These are phyloP conservation scores for Heliconius erato DNA, from an alignment of 2,888 invertebrate species.

Conservation along the genomic window DNA sequence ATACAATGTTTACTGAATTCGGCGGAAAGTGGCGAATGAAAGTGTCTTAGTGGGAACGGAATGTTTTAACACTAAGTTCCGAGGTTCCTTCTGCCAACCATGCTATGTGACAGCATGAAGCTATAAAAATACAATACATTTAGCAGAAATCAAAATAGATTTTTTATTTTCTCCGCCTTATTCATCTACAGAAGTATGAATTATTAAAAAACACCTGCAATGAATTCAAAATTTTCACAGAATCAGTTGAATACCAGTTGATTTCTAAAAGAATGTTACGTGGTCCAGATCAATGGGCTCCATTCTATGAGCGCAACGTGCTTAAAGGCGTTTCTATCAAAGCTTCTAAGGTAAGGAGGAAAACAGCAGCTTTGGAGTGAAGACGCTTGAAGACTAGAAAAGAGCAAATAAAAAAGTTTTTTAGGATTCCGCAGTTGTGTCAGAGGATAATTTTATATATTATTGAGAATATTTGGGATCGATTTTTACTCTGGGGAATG, in stretches of 20 bases:
- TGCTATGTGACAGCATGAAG: no score
- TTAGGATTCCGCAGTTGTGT: constrained; percentile 33
- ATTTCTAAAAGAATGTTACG: constrained; percentile 38
- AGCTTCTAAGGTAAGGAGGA: constrained; percentile 41
- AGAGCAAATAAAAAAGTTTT: constrained; percentile 44
- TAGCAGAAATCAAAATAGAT: no score
- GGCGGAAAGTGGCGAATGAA: no score
- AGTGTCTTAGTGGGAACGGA: no score
- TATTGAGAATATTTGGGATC: no score
- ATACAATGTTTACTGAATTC: no score
- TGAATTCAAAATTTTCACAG: constrained; percentile 1
- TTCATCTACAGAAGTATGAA: not conserved
- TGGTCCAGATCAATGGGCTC: constrained; percentile 41
- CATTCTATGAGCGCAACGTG: constrained; percentile 42
- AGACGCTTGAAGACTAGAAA: constrained; percentile 42
- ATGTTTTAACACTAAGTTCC: no score
- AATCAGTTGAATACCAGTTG: constrained; percentile 9
- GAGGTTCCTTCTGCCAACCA: no score
- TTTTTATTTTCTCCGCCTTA: not conserved
- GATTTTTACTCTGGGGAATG: no score
- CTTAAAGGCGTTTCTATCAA: constrained; percentile 47
- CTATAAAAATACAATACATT: no score
- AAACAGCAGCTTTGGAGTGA: constrained; percentile 38
- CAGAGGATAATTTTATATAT: not conserved
- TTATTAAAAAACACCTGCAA: not conserved